Evolutionary conservation across 2,888 invertebrate species (phyloP).

Genomic region (Calameuta idolon): DNA sequence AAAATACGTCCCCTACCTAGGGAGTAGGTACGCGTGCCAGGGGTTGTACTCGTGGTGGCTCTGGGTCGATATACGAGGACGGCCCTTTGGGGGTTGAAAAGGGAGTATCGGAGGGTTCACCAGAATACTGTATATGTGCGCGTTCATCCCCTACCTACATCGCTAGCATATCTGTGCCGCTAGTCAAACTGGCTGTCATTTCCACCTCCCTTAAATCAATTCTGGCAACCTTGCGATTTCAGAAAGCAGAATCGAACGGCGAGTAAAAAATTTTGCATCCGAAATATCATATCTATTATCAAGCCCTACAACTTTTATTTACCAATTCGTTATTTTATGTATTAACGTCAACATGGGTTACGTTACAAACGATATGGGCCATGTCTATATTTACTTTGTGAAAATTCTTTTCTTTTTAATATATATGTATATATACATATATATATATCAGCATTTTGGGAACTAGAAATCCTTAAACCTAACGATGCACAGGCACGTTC

Average conservation of each 20-base stretch:
- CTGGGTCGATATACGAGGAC: conserved; percentile 37
- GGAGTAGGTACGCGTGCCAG: conserved; percentile 3
- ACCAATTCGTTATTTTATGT: not conserved
- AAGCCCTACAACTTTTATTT: not conserved
- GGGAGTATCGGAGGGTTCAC: conserved; percentile 18
- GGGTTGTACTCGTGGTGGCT: conserved; percentile 7
- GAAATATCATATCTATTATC: not conserved
- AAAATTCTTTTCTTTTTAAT: too few relatives aligned
- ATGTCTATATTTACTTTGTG: not conserved
- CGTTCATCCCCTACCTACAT: not conserved
- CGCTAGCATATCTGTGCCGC: conserved; percentile 1
- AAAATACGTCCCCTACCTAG: not conserved
- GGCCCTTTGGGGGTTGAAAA: conserved; percentile 17
- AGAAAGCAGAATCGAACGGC: not conserved
- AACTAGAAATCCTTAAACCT: not conserved
- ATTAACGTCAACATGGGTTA: not conserved
- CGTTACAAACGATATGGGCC: not conserved
- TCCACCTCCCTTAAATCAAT: conserved; percentile 30
- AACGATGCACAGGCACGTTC: conserved; percentile 23
- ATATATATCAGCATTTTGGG: not conserved
- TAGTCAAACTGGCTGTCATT: conserved; percentile 43
- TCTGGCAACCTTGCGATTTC: conserved; percentile 22
- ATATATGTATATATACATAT: too few relatives aligned
- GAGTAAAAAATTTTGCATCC: not conserved
- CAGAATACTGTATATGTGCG: conserved; percentile 21